Base-by-base conservation (phyloP, 2,888 invertebrate genomes). In the Terebella lapidaria region DNA sequence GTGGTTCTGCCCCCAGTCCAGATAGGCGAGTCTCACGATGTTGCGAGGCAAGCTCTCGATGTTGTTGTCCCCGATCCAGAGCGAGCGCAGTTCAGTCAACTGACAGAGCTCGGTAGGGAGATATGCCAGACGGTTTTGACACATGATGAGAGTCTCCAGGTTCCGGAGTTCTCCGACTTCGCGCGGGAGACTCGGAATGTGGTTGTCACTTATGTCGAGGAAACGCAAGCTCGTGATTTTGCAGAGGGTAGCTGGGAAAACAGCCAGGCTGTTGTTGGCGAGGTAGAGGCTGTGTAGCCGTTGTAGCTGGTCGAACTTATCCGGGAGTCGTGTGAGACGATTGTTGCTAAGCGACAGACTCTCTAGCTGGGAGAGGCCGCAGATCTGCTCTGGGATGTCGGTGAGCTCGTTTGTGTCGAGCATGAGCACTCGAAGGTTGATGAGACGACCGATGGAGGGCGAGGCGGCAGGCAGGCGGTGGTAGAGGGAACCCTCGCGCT, bases 1-100 rank as follows among this genome's bases (percentile, higher is more conserved):
- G 66, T 76, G 74, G 4, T 69, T 28, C 22, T 67, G 62, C 15
- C 73, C 74, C 79, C 79, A 79, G 65, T 80, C 78, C 49, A 80
- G 65, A 42, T 71, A 67, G 25, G 60, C 63, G 46, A 80, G 70
- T 10, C 71, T 67, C 3, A 74, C 76, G 61, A 80, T 76, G 28
- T 71, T 58, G 55, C 71, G 64, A 5, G 80, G 80, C 24, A 80
- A 69, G 27, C 65, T 65, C 5, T 64, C 61, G 18, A 83, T 65
- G 2, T 71, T 64, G 65, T 83, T 83, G 64, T 76, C 70, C 2
- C 82, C 82, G 3, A 83, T 63, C 74, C 82, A 82, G 5, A 83
- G 70, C 60, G 76, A 74, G 10, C 74, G 70, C 30, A 83, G 73
- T n/a, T 75, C 71, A 28, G 70, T 69, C 58, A 81, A 69, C 2